Base-by-base conservation (phyloP, 1,140 invertebrate genomes). In the Notospermus geniculatus region DNA sequence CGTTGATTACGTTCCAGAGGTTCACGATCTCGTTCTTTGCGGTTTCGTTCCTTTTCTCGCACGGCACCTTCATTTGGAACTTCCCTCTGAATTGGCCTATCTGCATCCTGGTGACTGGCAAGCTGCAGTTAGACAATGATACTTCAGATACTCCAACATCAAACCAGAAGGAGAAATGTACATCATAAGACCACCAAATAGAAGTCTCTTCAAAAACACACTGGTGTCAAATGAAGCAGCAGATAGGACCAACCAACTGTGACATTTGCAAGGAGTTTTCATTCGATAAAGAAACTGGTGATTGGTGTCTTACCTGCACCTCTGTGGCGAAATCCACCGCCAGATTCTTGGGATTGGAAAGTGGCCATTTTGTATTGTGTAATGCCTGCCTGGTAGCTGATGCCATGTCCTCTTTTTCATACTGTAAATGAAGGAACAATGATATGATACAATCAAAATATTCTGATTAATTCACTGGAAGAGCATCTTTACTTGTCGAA, bases 341-440 rank as follows among this genome's bases (percentile, higher is more conserved):
- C n/a, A 98, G 84, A 60, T 89, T 89, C 82, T 97, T 97, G 7
- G 93, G 93, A 84, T 97, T 98, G 7, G 93, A 95, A 15, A 89
- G 83, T 4, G 95, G 95, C 95, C 95, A 98, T 53, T 88, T 88
- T 17, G 94, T 89, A 57, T 92, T 93, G 83, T 97, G 93, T 25
- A 98, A 83, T 25, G 92, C 92, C 83, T 93, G 90, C 68, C 93
- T 85, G 0, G 95, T 95, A 74, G 91, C 89, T 62, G 90, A 87
- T 2, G 95, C 93, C 82, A 96, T 84, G 60, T 89, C 88, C 70
- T 87, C 85, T 41, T 83, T 88, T 55, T 85, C 83, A 83, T 87
- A 91, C 88, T 90, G 73, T 43, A 79, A 67, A 55, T 27, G 4
- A 32, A 50, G n/a, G n/a, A n/a, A n/a, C n/a, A n/a, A n/a, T n/a